Evolutionary conservation across 2,888 invertebrate species (phyloP).

Genomic region (Aethes cnicana): DNA sequence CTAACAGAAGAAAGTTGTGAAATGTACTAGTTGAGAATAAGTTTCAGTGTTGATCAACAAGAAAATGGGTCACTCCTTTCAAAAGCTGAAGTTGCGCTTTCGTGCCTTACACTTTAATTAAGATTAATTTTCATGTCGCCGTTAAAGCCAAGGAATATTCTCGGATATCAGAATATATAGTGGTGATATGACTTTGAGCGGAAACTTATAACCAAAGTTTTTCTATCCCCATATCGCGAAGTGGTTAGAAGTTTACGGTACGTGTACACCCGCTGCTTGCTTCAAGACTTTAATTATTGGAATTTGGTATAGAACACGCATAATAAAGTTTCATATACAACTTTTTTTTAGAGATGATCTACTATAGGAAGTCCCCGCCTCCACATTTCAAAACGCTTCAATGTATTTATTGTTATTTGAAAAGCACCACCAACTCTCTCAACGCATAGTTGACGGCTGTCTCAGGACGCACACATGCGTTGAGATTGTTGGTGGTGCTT

Average conservation of each 20-base stretch:
- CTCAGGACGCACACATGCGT: too few species aligned
- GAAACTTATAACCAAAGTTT: conserved; percentile 2
- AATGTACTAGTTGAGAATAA: conserved; percentile 18
- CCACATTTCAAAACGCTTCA: too few species aligned
- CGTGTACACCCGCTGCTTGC: background rate
- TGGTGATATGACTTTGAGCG: background rate
- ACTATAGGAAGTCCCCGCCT: too few species aligned
- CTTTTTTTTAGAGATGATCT: too few species aligned
- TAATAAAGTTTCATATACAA: too few species aligned
- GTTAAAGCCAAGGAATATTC: conserved; percentile 10
- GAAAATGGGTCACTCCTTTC: conserved; percentile 20
- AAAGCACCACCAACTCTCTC: too few species aligned
- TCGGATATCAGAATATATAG: conserved; percentile 3
- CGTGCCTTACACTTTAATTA: conserved; percentile 23
- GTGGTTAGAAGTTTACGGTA: conserved; percentile 8
- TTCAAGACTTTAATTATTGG: too few species aligned
- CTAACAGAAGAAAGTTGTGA: conserved; percentile 16
- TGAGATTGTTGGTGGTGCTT: too few species aligned
- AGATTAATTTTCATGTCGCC: conserved; percentile 15
- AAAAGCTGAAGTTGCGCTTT: too few species aligned
- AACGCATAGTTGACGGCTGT: too few species aligned
- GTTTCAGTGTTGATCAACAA: conserved; percentile 17
- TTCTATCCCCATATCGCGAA: background rate
- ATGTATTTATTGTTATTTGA: too few species aligned
- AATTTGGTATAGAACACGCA: too few species aligned